Percentiles rank a stretch among this genome's conserved stretches.
These are phyloP conservation scores for Tachypleus tridentatus DNA, from an alignment of 1,140 invertebrate species.

Conservation along the genomic window DNA sequence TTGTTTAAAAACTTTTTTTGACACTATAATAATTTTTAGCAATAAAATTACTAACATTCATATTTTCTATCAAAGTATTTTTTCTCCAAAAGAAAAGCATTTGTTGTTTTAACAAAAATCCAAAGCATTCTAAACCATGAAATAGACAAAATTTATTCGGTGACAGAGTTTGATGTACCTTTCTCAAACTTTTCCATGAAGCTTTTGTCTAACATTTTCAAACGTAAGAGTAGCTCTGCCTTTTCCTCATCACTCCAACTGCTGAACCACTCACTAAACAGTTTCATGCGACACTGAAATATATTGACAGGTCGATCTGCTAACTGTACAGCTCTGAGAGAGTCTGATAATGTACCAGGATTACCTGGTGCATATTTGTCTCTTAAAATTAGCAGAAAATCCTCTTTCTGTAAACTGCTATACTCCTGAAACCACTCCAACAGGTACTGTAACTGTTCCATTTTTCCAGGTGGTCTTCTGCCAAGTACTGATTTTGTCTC, in stretches of 20 bases:
- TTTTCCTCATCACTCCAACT: constrained; percentile 62
- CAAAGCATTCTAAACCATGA: too few species aligned
- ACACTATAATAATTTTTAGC: too few species aligned
- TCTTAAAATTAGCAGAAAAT: constrained; percentile 64
- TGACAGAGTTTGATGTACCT: not conserved
- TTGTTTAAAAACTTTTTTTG: too few species aligned
- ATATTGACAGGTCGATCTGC: constrained; percentile 58
- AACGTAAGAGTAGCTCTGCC: constrained; percentile 19
- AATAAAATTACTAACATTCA: too few species aligned
- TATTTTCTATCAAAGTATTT: too few species aligned
- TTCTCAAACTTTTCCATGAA: constrained; percentile 24
- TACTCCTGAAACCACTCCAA: constrained; percentile 79
- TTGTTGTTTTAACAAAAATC: too few species aligned
- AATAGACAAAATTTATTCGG: too few species aligned
- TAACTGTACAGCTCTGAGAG: constrained; percentile 9
- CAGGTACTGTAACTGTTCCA: constrained; percentile 52
- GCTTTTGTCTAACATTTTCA: constrained; percentile 21
- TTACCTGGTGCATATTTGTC: constrained; percentile 32
- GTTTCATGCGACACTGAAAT: constrained; percentile 76
- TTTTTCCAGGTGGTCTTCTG: constrained; percentile 17
- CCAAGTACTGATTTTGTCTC: not conserved
- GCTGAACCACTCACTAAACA: constrained; percentile 73
- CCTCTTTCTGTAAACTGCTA: constrained; percentile 69
- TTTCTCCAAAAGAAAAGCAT: too few species aligned
- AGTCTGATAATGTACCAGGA: constrained; percentile 13